Evolutionary conservation across 1,140 invertebrate genomes (phyloP).

Genomic region (Thereuonema tuberculata): DNA sequence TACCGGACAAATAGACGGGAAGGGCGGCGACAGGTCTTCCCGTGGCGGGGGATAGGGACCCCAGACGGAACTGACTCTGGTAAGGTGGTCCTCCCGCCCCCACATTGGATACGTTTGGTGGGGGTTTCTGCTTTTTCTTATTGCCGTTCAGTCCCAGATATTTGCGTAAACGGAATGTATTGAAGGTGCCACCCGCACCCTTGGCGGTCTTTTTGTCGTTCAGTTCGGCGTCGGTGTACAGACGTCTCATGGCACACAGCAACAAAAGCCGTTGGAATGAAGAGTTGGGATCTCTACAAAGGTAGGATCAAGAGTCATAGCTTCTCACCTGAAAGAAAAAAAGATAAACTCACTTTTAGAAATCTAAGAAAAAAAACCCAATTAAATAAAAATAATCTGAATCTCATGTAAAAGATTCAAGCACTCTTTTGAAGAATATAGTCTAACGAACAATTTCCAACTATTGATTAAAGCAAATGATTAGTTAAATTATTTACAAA

Average conservation of each 20-base stretch:
- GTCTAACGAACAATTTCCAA: no score
- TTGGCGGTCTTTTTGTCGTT: not conserved
- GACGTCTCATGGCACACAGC: not conserved
- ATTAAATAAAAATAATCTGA: no score
- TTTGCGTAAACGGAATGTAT: slow-evolving; percentile 3
- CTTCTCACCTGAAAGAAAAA: no score
- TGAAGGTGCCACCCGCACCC: not conserved
- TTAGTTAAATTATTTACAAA: no score
- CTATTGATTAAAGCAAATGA: no score
- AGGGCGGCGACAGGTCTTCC: not conserved
- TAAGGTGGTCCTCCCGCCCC: not conserved
- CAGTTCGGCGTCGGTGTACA: not conserved
- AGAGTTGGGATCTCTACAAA: no score
- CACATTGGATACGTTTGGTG: not conserved
- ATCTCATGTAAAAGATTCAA: no score
- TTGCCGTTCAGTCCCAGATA: not conserved
- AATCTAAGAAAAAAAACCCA: no score
- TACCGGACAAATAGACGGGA: not conserved
- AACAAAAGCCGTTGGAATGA: no score
- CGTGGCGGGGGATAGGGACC: not conserved
- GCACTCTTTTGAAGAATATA: no score
- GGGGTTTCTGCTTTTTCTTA: not conserved
- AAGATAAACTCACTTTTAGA: no score
- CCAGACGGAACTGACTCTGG: not conserved
- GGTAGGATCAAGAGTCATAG: no score